Evolutionary conservation across 2,113 vertebrate species (phyloP), one percentile per base, ranked within the genome.

Genomic region (Carassius auratus): DNA sequence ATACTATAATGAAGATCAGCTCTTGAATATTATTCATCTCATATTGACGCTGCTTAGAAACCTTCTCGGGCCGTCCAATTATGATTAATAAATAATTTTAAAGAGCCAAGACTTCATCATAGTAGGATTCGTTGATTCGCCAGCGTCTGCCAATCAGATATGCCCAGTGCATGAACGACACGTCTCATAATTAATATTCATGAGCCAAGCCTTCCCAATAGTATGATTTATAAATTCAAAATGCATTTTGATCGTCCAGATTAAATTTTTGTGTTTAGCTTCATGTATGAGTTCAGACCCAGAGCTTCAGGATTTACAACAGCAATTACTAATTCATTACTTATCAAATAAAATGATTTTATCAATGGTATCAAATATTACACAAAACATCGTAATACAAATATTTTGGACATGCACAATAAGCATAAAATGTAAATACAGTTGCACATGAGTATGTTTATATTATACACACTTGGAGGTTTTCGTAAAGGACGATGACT

Each of bases 81-180:
- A 55, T 26, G 15, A 55, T 5, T 26, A 38, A 26, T 23, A 26
- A 13, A 61, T 15, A 3, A 62, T n/a, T 15, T 42, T 1, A 2
- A 45, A n/a, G 9, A 0, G 30, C 15, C 1, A 50, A 12, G 1
- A 0, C 45, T 81, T 81, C 23, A 14, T 4, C 66, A 42, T 83
- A 55, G 66, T 73, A 42, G 81, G 48, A 73, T 38, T 38, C 30
- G 66, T 42, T 38, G 15, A 38, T n/a, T 71, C 48, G 42, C 64
- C 64, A 71, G 15, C 64, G 64, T 26, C 80, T 45, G 38, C 48
- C 76, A 79, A 79, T 79, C 76, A 38, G 5, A 61, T 36, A n/a
- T 3, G 8, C 9, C 10, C 17, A 0, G 1, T 59, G 17, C 9
- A 33, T 30, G 52, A 71, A 77, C 76, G 76, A 12, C 50, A 59